These are phyloP conservation scores for Didymodactylos carnosus DNA, from an alignment of 2,888 invertebrate genomes.

Conservation along the genomic window DNA sequence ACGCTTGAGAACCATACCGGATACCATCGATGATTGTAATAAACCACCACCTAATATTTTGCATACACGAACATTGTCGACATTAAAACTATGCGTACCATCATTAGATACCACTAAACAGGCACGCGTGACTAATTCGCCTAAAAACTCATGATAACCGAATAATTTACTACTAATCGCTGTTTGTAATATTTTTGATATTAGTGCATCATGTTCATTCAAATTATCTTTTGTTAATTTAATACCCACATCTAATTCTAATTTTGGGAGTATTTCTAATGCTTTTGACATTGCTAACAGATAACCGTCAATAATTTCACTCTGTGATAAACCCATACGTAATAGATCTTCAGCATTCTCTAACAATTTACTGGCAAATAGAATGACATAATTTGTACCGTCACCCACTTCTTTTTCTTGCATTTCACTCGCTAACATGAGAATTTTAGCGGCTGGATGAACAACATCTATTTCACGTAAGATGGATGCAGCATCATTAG, in stretches of 20 bases:
- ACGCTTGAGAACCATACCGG: slow-evolving; percentile 93
- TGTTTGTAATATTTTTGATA: slow-evolving; percentile 50
- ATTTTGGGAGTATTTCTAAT: slow-evolving; percentile 57
- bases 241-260: not conserved
- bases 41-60: slow-evolving; percentile 66
- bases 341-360: slow-evolving; percentile 77
- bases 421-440: slow-evolving; percentile 88
- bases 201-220: slow-evolving; percentile 36
- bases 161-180: slow-evolving; percentile 91
- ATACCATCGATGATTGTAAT: slow-evolving; percentile 48
- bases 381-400: slow-evolving; percentile 92
- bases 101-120: slow-evolving; percentile 48
- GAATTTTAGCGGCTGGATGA: slow-evolving; percentile 88
- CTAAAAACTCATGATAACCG: slow-evolving; percentile 79
- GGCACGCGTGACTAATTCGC: slow-evolving; percentile 39
- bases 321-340: slow-evolving; percentile 79
- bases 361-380: slow-evolving; percentile 72
- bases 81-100: slow-evolving; percentile 58
- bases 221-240: not conserved
- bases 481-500: slow-evolving; percentile 95
- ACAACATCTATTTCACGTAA: slow-evolving; percentile 70
- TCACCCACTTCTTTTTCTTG: slow-evolving; percentile 96
- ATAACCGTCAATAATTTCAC: slow-evolving; percentile 85
- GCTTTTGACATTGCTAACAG: slow-evolving; percentile 71
- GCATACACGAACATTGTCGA: slow-evolving; percentile 84